Evolutionary conservation across 2,113 vertebrate genomes (phyloP), one percentile per base, ranked within the genome.

Genomic region (Rhabdomys dilectus): DNA sequence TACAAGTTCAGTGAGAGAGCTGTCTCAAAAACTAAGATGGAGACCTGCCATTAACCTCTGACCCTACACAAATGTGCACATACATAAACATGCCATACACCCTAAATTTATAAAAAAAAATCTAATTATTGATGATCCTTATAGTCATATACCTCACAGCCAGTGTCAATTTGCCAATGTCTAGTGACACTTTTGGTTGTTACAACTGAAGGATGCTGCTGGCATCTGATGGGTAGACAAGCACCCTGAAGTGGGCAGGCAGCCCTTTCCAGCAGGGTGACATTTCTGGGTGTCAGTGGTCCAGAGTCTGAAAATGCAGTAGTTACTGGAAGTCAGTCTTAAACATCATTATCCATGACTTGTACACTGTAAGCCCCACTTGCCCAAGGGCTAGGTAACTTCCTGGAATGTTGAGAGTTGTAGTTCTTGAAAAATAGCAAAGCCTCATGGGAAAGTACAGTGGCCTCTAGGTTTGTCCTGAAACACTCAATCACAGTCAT

Each of bases 91-190:
- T 39, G n/a, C n/a, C 34, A 56, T 8, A 39, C 12, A 84, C 56
- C 34, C n/a, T 5, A 82, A 26, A 62, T 29, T 62, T 39, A 17
- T 29, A 15, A 15, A 34, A 6, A n/a, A 62, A 7, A 26, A 64
- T 85, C 56, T 85, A 12, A 29, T 51, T 31, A 36, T 10, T 21
- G 42, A 7, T 24, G 53, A 72, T 34, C 8, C 9, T 81, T 7
- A 80, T 11, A 34, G 19, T 22, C 8, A 2, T 29, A 2, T 21
- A 12, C 34, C n/a, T 78, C 31, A 42, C 0, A 0, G 29, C 15
- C 34, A 39, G 68, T 70, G 17, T 8, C 73, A 21, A 76, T 31
- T 2, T 82, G 60, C 51, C 76, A 78, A 34, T 48, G 51, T 34
- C 90, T 68, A 39, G 64, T 26, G 86, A 36, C 31, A 36, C 42